A percentile compares a stretch with the other conserved stretches of the same genome.
phyloP scores from a whole-genome alignment of 2,797 vertebrate species.

The Tolypeutes matacus region DNA sequence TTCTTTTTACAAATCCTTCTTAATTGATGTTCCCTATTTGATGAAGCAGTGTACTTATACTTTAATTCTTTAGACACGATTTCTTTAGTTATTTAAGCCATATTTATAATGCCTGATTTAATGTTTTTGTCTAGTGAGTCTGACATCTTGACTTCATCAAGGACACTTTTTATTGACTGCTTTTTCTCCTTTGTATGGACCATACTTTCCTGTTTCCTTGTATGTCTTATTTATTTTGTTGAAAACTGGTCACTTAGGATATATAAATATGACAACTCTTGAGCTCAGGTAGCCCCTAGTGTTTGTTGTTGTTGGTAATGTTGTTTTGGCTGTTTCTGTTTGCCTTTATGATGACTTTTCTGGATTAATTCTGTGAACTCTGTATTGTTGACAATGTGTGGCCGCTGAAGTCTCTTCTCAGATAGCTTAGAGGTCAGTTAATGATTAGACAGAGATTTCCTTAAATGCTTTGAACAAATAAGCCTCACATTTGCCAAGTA shows the following conservation, averaged over 20 bases:
- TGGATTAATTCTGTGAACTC: not conserved
- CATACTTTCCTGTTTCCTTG: not conserved
- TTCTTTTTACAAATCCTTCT: not conserved
- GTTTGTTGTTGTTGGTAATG: not conserved
- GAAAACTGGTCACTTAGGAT: not conserved
- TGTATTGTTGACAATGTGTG: not conserved
- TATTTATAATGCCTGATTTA: not conserved
- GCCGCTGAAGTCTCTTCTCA: not conserved
- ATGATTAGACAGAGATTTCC: not conserved
- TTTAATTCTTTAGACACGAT: not conserved
- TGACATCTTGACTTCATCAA: not conserved
- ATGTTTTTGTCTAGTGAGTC: not conserved
- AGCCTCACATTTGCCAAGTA: too few relatives aligned
- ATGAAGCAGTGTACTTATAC: not conserved
- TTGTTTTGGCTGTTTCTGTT: not conserved
- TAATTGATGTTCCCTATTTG: not conserved
- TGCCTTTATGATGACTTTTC: not conserved
- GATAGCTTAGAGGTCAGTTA: not conserved
- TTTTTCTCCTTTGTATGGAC: not conserved
- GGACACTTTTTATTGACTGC: not conserved
- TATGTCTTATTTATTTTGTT: not conserved
- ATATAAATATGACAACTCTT: not conserved
- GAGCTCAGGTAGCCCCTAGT: not conserved
- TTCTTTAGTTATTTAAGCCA: not conserved
- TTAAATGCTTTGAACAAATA: not conserved